Base-by-base conservation (phyloP, 2,888 invertebrate species). In the Meliscaeva auricollis region DNA sequence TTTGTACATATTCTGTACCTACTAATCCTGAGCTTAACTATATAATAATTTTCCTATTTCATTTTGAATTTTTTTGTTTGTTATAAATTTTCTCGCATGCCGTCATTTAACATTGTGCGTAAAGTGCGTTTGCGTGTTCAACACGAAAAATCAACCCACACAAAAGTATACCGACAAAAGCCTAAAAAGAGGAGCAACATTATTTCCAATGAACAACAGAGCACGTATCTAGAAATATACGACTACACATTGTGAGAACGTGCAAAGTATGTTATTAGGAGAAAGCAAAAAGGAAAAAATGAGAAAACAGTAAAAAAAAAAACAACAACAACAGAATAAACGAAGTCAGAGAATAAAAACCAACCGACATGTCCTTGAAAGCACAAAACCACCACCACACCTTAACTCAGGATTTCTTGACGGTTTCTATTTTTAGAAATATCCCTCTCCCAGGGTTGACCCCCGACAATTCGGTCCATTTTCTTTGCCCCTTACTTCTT, bases 351-450 rank as follows among this genome's bases (percentile, higher is more conserved):
- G 46, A 32, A 64, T 46, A 50, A 50, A 17, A 35, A 50, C 35
- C 38, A 50, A 44, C 38, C 74, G 74, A 83, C 58, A 69, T 83
- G 83, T 79, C 83, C 83, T 83, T 83, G 83, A 78, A 74, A 50
- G 69, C 46, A 60, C 70, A 62, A 13, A 32, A 58, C 8, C 41
- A 56, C 8, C 58, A 60, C 32, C 52, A 44, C 35, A 32, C 41
- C 68, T 30, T 46, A 44, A 62, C 46, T 54, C 22, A 26, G 58
- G 56, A 73, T 62, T 54, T 58, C 54, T 56, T n/a, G 56, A 58
- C 26, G 56, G 26, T 64, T 83, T 64, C 83, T 83, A 83, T 83
- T 83, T 83, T 75, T 83, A 83, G 83, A 81, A 80, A 56, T 38
- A 69, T 70, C 79, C 64, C 64, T 75, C 56, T 73, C 69, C 50